Percentiles rank a stretch among this genome's conserved stretches.
Evolutionary conservation across 2,113 vertebrate species (phyloP).

Genomic region (Ondatra zibethicus): DNA sequence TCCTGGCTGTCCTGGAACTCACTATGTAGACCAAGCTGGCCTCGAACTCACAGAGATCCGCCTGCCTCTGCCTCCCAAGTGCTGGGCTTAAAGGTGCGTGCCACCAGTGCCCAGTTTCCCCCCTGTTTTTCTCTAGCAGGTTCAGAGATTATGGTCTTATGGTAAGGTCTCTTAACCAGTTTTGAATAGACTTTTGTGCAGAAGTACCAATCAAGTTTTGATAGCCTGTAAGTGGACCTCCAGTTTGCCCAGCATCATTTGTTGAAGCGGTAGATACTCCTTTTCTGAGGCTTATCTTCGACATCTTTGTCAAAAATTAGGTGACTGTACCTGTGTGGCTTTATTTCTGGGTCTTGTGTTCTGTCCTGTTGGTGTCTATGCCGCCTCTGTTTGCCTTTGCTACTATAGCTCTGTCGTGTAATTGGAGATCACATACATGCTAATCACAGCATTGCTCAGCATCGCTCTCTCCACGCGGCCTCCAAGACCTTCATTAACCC

Average conservation of each 20-base stretch:
- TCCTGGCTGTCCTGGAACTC: no score
- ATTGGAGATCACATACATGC: not conserved
- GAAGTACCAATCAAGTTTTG: not conserved
- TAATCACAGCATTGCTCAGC: not conserved
- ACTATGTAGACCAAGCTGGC: no score
- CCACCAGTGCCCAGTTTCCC: no score
- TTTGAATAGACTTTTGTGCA: not conserved
- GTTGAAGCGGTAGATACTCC: not conserved
- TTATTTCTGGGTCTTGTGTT: not conserved
- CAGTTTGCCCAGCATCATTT: not conserved
- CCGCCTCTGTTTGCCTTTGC: not conserved
- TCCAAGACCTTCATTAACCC: rapidly evolving
- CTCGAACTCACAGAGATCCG: no score
- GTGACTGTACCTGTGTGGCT: not conserved
- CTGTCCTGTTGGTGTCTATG: not conserved
- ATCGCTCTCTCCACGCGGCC: not conserved
- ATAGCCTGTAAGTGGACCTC: not conserved
- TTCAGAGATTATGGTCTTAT: not conserved
- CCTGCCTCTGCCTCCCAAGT: no score
- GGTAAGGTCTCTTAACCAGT: not conserved
- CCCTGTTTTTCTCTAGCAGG: not conserved
- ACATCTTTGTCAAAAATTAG: not conserved
- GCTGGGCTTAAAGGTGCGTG: no score
- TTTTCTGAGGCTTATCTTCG: not conserved
- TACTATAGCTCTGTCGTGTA: no score